A percentile compares a stretch with the other conserved stretches of the same genome.
Conservation (phyloP, 1,140 invertebrate genomes). For the Drosophila paulistorum region DNA sequence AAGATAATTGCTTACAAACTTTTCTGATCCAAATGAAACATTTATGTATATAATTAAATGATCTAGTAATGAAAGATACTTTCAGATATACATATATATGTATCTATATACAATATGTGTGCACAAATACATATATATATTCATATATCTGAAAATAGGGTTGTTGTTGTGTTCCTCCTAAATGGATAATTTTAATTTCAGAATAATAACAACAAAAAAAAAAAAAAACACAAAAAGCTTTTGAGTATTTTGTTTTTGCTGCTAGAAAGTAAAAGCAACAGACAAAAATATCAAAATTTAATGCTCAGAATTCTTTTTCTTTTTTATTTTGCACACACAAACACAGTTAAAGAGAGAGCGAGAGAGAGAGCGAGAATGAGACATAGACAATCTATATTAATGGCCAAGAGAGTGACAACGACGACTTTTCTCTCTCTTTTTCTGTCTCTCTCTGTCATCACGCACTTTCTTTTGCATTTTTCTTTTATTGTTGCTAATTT, state of each 20-base stretch:
- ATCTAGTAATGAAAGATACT: too few relatives aligned
- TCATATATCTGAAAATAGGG: background rate
- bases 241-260: conserved; percentile 8
- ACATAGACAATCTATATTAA: background rate
- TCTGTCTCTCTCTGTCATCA: conserved; percentile 4
- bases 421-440: background rate
- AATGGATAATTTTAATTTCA: conserved; percentile 24
- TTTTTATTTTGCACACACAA: conserved; percentile 16
- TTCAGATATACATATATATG: background rate
- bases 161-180: background rate
- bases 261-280: conserved; percentile 11
- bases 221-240: conserved; percentile 31
- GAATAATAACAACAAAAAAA: conserved; percentile 52
- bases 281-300: conserved; percentile 9
- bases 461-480: conserved; percentile 27
- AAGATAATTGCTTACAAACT: conserved; percentile 33
- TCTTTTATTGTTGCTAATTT: conserved; percentile 11
- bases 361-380: too few relatives aligned
- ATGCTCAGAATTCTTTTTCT: conserved; percentile 13
- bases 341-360: background rate
- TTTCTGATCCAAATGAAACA: background rate
- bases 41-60: conserved; percentile 52
- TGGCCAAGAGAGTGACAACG: background rate
- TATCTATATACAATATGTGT: background rate
- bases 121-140: background rate